These are phyloP conservation scores for Synanthedon tipuliformis DNA, from an alignment of 2,888 invertebrate genomes.

Conservation along the genomic window DNA sequence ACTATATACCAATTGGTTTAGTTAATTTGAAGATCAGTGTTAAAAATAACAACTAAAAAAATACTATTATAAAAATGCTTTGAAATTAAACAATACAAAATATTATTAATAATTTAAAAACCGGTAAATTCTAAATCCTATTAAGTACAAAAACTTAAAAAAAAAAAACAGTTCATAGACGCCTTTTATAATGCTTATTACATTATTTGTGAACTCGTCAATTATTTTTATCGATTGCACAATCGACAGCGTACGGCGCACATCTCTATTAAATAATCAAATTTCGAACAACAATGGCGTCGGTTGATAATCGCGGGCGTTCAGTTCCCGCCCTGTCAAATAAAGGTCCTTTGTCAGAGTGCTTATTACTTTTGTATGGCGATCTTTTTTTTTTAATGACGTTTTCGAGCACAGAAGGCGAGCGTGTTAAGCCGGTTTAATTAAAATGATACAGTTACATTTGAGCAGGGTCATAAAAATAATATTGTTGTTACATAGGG, in stretches of 20 bases:
- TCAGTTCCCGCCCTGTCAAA: conserved; percentile 33
- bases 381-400: conserved; percentile 15
- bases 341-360: conserved; percentile 52
- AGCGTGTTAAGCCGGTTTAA: conserved; percentile 52
- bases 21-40: too few species aligned
- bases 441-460: conserved; percentile 49
- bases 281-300: conserved; percentile 57
- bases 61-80: too few species aligned
- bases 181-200: too few species aligned
- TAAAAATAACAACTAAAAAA: too few species aligned
- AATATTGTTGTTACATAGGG: conserved; percentile 44
- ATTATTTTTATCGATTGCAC: neutral
- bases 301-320: conserved; percentile 55
- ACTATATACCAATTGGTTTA: too few species aligned
- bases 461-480: conserved; percentile 53
- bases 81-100: too few species aligned
- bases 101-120: too few species aligned
- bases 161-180: too few species aligned
- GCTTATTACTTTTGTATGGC: conserved; percentile 29
- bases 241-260: conserved; percentile 6
- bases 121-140: too few species aligned
- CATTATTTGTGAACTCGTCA: too few species aligned
- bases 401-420: conserved; percentile 19
- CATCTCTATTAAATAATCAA: conserved; percentile 52
- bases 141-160: too few species aligned